Evolutionary conservation across 1,140 invertebrate genomes (phyloP), one percentile per base, ranked within the genome.

Genomic region (Heliconius melpomene): DNA sequence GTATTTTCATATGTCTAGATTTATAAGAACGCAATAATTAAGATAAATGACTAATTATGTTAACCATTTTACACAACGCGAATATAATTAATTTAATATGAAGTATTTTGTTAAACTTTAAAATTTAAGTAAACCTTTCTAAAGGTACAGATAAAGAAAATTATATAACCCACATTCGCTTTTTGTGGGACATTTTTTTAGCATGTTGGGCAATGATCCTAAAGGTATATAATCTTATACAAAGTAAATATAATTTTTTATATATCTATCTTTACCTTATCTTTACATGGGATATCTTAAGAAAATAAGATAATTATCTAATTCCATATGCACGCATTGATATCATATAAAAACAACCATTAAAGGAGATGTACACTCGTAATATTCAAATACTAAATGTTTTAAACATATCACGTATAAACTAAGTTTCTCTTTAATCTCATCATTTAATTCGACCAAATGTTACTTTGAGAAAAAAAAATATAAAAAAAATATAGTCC

Each of bases 401-500:
- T 60, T 60, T n/a, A 60, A 23, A 60, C 54, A 60, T 57, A 57
- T n/a, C 54, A 57, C 54, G 54, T 23, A 9, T 23, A 23, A 2
- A 57, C 54, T 57, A 57, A 57, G 54, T 57, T 57, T 57, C 54
- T 57, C 54, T 57, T 57, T 9, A 57, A 57, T 23, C 54, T 57
- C 54, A 57, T 57, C 54, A 57, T 9, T 57, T 57, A 57, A 57
- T 57, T 23, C 54, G 7, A n/a, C n/a, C n/a, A 57, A 57, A 57
- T 23, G 54, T 57, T 57, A n/a, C 54, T 57, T 57, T 57, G 54
- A 57, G n/a, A 57, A 57, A 57, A 57, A 57, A 57, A 23, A 20
- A 72, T 29, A 16, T 50, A 80, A 72, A 80, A 75, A 74, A 77
- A 50, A 79, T 74, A 81, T 81, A 84, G 86, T 89, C 79, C 83